phyloP scores from a whole-genome alignment of 2,797 vertebrate species.

The Oreochromis mossambicus region DNA sequence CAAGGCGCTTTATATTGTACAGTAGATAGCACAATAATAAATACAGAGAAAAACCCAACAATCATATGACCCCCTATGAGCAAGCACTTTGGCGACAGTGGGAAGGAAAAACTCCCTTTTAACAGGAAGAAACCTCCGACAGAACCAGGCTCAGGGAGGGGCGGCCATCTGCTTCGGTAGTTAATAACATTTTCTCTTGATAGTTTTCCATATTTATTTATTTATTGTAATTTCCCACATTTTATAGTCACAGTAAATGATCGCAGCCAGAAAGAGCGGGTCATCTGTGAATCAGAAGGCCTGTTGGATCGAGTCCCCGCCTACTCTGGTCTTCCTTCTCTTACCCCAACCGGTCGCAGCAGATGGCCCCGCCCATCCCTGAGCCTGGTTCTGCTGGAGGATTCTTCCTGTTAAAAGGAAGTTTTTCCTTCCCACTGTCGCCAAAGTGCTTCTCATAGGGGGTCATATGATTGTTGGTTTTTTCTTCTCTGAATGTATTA shows the following conservation, averaged over 20 bases:
- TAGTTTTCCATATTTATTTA: background rate
- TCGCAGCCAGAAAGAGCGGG: background rate
- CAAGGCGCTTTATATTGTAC: no score
- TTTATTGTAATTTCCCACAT: background rate
- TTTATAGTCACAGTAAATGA: background rate
- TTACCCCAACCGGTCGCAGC: accelerated
- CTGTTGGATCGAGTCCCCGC: background rate
- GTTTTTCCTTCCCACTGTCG: background rate
- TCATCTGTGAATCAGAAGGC: background rate
- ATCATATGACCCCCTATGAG: no score
- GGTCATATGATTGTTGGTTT: accelerated
- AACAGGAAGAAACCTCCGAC: no score
- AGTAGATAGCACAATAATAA: no score
- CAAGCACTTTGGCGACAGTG: no score
- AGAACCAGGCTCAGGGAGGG: no score
- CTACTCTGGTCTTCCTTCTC: background rate
- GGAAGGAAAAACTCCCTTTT: no score
- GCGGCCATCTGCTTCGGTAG: background rate
- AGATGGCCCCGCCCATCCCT: background rate
- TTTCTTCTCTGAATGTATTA: background rate
- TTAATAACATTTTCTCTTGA: background rate
- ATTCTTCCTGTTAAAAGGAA: background rate
- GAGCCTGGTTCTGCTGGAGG: accelerated
- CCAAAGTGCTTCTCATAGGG: background rate
- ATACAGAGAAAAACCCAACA: no score